These are phyloP conservation scores for Macroramphosus scolopax DNA, from an alignment of 2,797 vertebrate genomes.

Conservation along the genomic window DNA sequence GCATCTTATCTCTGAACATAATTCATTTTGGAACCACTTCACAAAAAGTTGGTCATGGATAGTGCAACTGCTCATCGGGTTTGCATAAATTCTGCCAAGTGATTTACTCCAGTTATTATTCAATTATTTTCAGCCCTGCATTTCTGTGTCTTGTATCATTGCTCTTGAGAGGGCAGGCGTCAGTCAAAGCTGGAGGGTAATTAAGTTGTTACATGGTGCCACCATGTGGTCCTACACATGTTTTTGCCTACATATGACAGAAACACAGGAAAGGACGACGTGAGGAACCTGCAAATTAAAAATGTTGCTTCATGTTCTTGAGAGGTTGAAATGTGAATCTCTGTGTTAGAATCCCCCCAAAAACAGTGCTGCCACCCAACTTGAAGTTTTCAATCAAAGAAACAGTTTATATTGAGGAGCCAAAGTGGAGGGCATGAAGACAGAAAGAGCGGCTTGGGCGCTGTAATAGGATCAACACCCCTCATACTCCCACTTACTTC, in stretches of 20 bases:
- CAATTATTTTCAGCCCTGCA: no score
- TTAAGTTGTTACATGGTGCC: constrained; percentile 38
- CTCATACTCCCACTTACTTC: constrained; percentile 46
- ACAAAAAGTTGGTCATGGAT: no score
- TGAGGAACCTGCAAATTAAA: neutral
- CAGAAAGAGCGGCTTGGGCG: constrained; percentile 36
- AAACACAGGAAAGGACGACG: neutral
- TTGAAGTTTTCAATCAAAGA: neutral
- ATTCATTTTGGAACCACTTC: no score
- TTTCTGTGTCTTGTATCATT: neutral
- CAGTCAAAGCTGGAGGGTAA: neutral
- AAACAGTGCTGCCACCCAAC: neutral
- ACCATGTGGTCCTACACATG: constrained; percentile 46
- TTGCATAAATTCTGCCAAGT: no score
- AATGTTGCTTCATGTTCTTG: constrained; percentile 1
- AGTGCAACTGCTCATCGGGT: no score
- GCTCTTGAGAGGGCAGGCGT: neutral
- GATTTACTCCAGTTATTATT: no score
- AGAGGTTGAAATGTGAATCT: neutral
- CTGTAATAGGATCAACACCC: constrained; percentile 67
- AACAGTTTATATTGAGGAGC: neutral
- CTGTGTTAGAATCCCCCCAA: neutral
- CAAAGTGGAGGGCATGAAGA: constrained; percentile 20
- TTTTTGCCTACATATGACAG: neutral
- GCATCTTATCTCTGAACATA: no score